phyloP scores from a whole-genome alignment of 2,888 invertebrate genomes.

The Nomada lathburiana region DNA sequence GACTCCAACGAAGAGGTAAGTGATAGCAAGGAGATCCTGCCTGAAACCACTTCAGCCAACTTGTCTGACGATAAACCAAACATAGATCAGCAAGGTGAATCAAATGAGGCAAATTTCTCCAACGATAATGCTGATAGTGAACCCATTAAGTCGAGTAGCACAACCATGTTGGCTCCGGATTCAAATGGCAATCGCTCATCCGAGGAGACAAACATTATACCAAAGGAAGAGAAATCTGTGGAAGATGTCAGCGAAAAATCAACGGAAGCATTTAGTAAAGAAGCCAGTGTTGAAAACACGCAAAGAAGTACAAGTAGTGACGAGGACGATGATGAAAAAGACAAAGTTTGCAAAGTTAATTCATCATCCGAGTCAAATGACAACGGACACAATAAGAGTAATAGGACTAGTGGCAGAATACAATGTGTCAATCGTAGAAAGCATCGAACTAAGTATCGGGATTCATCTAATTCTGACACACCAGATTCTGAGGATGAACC shows the following conservation, averaged over 20 bases:
- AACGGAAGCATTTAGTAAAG: slow-evolving; percentile 47
- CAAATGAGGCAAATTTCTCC: slow-evolving; percentile 72
- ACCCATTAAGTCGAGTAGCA: slow-evolving; percentile 59
- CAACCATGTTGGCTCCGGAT: slow-evolving; percentile 56
- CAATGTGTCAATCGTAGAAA: slow-evolving; percentile 76
- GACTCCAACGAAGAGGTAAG: slow-evolving; percentile 84
- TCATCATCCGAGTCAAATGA: slow-evolving; percentile 71
- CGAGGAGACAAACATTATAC: slow-evolving; percentile 45
- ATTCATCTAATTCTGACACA: slow-evolving; percentile 81
- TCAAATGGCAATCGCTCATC: slow-evolving; percentile 61
- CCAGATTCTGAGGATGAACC: slow-evolving; percentile 81
- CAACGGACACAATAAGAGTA: slow-evolving; percentile 59
- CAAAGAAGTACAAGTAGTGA: slow-evolving; percentile 62
- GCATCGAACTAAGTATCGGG: slow-evolving; percentile 79
- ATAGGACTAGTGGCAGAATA: slow-evolving; percentile 61
- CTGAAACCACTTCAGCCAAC: slow-evolving; percentile 83
- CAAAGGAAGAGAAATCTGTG: slow-evolving; percentile 58
- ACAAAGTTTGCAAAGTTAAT: slow-evolving; percentile 60
- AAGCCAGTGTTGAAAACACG: slow-evolving; percentile 46
- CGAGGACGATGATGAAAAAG: slow-evolving; percentile 63
- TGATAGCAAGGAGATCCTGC: slow-evolving; percentile 84
- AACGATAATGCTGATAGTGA: slow-evolving; percentile 71
- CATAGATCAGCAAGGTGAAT: slow-evolving; percentile 82
- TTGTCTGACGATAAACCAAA: slow-evolving; percentile 84
- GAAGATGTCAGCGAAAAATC: slow-evolving; percentile 58